Conservation (phyloP, 2,113 vertebrate genomes). For the Sander lucioperca region DNA sequence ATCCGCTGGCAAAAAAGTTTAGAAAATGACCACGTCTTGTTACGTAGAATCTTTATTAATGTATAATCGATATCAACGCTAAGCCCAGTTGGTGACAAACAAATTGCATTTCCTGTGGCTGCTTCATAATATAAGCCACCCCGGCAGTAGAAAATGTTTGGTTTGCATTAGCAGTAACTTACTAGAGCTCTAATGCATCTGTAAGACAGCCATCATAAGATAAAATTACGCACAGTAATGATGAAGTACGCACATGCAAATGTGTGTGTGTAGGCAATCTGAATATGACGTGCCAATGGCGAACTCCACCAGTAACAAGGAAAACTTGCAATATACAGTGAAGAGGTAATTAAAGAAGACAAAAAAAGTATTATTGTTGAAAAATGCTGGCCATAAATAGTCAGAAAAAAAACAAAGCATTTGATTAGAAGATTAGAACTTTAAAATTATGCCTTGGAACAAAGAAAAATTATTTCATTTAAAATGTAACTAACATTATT, state of each 20-base stretch:
- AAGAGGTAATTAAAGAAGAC: neutral
- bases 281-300: neutral
- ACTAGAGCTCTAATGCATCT: neutral
- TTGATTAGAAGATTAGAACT: neutral
- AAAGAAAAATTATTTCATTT: neutral
- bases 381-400: too few relatives aligned
- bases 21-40: neutral
- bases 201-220: neutral
- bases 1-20: neutral
- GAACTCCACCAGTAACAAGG: neutral
- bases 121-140: slow-evolving; percentile 10
- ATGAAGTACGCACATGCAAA: neutral
- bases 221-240: neutral
- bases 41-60: neutral
- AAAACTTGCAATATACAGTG: neutral
- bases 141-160: neutral
- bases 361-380: neutral
- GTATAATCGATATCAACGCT: neutral
- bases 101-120: neutral
- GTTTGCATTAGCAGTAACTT: neutral
- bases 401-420: neutral
- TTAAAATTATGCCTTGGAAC: neutral
- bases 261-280: too few relatives aligned
- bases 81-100: slow-evolving; percentile 4
- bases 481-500: neutral